Evolutionary conservation across 2,888 invertebrate genomes (phyloP), one percentile per base, ranked within the genome.

Genomic region (Watsonalla binaria): DNA sequence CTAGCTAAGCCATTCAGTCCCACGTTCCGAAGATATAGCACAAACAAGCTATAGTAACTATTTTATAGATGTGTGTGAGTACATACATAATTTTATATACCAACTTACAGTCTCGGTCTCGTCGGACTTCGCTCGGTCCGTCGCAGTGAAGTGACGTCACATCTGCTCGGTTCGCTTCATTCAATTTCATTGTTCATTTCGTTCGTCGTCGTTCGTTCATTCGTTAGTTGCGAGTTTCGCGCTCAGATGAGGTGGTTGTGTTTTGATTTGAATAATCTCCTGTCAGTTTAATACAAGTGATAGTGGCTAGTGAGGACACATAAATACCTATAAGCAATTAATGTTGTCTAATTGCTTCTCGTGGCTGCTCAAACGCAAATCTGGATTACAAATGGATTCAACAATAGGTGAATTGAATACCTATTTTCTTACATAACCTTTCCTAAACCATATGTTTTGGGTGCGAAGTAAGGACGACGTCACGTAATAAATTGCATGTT

Each of bases 341-440:
- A 78, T 77, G 79, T 82, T 74, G 66, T 68, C 65, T 67, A 75
- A 68, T 71, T 67, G 67, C 65, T 56, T 59, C 62, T 63, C 68
- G 61, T 74, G 75, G 70, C 69, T 66, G 37, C 48, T 46, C 39
- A 65, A 54, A 53, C 59, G 55, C 63, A 61, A 62, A 60, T 54
- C 65, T 66, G 74, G 74, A 78, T 77, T 75, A 66, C 77, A 76
- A 80, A 88, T 88, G 88, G 87, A 85, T 68, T 73, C 80, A 59
- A 61, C 80, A 61, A 82, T 78, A 88, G 88, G 88, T 88, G 72
- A 80, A 66, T 71, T 57, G 9, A 42, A 42, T 42, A 42, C 47
- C 46, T 39, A 59, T 60, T 78, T 72, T 55, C 68, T 78, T 71
- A 76, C 68, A 76, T 81, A 79, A 81, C 78, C 76, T 85, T 76